These are phyloP conservation scores for Encarsia formosa DNA, from an alignment of 2,888 invertebrate species.

Conservation along the genomic window DNA sequence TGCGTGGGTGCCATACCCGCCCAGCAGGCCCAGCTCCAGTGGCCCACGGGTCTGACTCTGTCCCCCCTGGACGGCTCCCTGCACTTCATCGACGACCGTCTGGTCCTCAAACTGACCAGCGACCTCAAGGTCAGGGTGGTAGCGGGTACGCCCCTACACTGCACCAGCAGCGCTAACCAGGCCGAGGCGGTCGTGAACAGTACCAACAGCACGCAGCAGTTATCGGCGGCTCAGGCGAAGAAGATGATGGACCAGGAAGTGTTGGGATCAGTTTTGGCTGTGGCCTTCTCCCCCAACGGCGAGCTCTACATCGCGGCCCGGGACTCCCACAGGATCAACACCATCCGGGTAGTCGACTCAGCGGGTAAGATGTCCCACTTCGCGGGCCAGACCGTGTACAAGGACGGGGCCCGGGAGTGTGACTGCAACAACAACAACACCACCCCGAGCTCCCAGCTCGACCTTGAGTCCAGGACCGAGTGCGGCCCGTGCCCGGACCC, in stretches of 20 bases:
- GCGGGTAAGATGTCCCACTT: conserved; percentile 87
- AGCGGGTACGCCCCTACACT: conserved; percentile 92
- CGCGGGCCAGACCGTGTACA: conserved; percentile 77
- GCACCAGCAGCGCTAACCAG: conserved; percentile 60
- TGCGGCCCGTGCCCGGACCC: conserved; percentile 56
- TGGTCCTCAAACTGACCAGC: conserved; percentile 85
- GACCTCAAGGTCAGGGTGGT: conserved; percentile 90
- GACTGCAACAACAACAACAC: conserved; percentile 39
- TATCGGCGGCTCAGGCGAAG: background rate
- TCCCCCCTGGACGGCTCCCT: conserved; percentile 92
- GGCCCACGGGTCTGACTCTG: conserved; percentile 95
- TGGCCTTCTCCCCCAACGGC: conserved; percentile 88
- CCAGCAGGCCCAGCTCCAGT: conserved; percentile 82
- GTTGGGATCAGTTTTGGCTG: conserved; percentile 80
- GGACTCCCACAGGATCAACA: conserved; percentile 80
- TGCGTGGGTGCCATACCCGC: conserved; percentile 84
- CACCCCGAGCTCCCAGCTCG: conserved; percentile 39
- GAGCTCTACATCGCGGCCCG: conserved; percentile 91
- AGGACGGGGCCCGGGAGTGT: conserved; percentile 29
- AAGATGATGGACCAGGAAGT: conserved; percentile 60
- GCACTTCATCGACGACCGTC: conserved; percentile 92
- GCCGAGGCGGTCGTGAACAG: conserved; percentile 38
- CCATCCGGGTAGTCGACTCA: conserved; percentile 79
- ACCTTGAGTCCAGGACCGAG: conserved; percentile 54
- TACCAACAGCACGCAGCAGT: conserved; percentile 36